Evolutionary conservation across 2,113 vertebrate genomes (phyloP).

Genomic region (Sturnira hondurensis): DNA sequence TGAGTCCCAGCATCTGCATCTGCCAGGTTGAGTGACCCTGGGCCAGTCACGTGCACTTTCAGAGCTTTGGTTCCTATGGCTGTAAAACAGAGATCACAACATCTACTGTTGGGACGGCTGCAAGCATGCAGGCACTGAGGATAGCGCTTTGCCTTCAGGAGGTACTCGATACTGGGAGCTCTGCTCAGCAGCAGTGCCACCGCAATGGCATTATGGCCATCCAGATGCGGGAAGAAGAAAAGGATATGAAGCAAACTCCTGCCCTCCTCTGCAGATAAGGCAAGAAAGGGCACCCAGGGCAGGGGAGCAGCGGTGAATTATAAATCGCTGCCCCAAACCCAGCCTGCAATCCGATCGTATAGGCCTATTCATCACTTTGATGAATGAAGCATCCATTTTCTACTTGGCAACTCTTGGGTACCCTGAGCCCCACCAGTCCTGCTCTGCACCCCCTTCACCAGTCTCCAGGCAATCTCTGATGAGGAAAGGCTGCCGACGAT

Average conservation of each 20-base stretch:
- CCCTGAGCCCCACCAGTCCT: background rate
- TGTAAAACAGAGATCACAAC: background rate
- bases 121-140: background rate
- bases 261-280: background rate
- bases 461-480: background rate
- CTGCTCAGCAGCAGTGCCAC: accelerated
- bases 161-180: background rate
- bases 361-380: background rate
- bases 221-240: background rate
- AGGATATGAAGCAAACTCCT: background rate
- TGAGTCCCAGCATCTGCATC: background rate
- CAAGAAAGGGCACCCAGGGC: background rate
- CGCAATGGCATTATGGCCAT: background rate
- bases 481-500: background rate
- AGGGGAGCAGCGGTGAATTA: background rate
- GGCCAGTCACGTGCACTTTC: background rate
- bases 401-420: background rate
- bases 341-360: background rate
- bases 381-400: background rate
- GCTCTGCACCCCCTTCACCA: background rate
- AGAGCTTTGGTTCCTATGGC: background rate
- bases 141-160: background rate
- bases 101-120: background rate
- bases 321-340: background rate
- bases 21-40: background rate